Percentiles rank a stretch among this genome's conserved stretches.
phyloP scores from a whole-genome alignment of 2,113 vertebrate species.

The Rhea americana region DNA sequence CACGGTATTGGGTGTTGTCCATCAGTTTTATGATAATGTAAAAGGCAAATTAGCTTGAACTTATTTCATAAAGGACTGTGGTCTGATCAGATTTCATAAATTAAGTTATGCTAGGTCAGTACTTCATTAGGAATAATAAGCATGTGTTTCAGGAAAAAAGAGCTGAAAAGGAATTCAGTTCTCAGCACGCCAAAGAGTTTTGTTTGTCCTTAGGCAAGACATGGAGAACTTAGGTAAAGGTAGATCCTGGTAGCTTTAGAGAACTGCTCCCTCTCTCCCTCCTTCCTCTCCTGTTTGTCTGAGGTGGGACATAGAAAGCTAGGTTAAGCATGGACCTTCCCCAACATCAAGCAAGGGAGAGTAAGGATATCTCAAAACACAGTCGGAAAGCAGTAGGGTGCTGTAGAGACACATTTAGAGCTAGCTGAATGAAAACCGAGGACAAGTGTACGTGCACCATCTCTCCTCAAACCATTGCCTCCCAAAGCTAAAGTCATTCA shows the following conservation, averaged over 20 bases:
- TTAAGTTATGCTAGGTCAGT: background rate
- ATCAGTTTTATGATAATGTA: background rate
- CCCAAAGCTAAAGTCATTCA: background rate
- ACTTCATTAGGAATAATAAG: background rate
- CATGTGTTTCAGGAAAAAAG: background rate
- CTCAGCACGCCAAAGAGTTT: background rate
- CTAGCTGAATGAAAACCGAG: background rate
- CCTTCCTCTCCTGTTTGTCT: background rate
- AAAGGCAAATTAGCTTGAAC: background rate
- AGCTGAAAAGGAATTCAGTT: background rate
- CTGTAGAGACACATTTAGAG: background rate
- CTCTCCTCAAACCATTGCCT: background rate
- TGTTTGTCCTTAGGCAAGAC: background rate
- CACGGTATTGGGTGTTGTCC: background rate
- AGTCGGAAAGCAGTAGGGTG: background rate
- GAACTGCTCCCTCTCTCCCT: background rate
- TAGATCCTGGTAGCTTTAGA: background rate
- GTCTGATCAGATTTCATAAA: background rate
- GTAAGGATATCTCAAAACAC: background rate
- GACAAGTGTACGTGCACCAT: background rate
- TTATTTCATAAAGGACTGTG: background rate
- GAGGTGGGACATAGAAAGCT: conserved; percentile 9
- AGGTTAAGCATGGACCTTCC: background rate
- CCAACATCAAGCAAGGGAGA: background rate
- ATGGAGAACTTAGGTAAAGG: conserved; percentile 5